Conservation (phyloP, 2,113 vertebrate species). For the Antechinus flavipes region DNA sequence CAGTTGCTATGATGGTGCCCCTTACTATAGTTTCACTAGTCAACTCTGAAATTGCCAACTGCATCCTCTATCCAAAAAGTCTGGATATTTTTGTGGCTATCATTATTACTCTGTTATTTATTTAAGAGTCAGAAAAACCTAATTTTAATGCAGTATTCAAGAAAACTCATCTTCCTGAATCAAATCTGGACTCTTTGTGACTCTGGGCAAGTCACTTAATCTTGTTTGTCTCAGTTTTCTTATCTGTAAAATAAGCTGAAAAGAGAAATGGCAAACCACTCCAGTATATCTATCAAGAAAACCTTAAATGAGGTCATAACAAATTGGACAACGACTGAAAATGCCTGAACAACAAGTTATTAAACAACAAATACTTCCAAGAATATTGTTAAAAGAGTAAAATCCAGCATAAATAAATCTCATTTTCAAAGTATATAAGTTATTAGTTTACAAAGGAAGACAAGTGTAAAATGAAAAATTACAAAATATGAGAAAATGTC, state of each 20-base stretch:
- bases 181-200: not conserved
- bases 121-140: not conserved
- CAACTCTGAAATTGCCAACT: not conserved
- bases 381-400: slow-evolving; percentile 54
- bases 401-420: slow-evolving; percentile 52
- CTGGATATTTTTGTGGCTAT: not conserved
- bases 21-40: not conserved
- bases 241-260: not conserved
- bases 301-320: not conserved
- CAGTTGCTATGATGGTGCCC: not conserved
- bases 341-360: not conserved
- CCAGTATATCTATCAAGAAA: not conserved
- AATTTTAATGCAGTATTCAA: slow-evolving; percentile 49
- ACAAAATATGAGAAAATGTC: not conserved
- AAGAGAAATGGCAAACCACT: not conserved
- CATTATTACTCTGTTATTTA: not conserved
- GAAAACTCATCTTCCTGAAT: not conserved
- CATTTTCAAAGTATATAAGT: slow-evolving; percentile 40
- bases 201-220: not conserved
- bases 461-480: slow-evolving; percentile 1
- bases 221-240: not conserved
- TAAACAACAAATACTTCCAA: slow-evolving; percentile 45
- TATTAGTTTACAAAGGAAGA: slow-evolving; percentile 38
- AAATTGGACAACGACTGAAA: not conserved
- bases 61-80: not conserved